Evolutionary conservation across 2,888 invertebrate species (phyloP).

Genomic region (Danaus chrysippus): DNA sequence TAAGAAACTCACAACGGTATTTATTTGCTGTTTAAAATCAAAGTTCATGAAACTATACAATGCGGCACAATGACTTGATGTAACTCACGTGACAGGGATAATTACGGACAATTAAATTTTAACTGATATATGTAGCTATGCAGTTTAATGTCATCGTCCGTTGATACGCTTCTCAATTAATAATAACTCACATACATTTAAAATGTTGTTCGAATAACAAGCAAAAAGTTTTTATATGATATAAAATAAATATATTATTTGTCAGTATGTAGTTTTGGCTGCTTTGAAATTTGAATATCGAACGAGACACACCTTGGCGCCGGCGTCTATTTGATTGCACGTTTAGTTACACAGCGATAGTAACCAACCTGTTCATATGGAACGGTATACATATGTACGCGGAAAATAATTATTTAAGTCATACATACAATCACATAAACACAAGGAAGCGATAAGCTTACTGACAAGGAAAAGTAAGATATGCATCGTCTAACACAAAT

Average conservation of each 20-base stretch:
- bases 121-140: conserved; percentile 13
- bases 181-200: conserved; percentile 2
- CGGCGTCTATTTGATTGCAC: conserved; percentile 16
- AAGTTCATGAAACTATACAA: conserved; percentile 11
- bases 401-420: conserved; percentile 20
- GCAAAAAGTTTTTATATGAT: conserved; percentile 43
- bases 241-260: conserved; percentile 52
- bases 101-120: conserved; percentile 14
- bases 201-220: conserved; percentile 31
- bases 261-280: conserved; percentile 54
- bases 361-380: conserved; percentile 11
- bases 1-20: conserved; percentile 68
- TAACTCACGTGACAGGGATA: conserved; percentile 7
- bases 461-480: conserved; percentile 28
- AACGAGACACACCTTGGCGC: conserved; percentile 9
- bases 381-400: conserved; percentile 12
- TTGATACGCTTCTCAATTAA: conserved; percentile 11
- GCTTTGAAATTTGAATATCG: conserved; percentile 20
- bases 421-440: conserved; percentile 9
- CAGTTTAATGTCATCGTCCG: conserved; percentile 14
- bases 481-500: background rate
- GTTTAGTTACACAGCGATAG: conserved; percentile 9
- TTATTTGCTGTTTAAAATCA: conserved; percentile 48
- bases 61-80: conserved; percentile 6
- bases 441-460: conserved; percentile 13